These are phyloP conservation scores for Netelia inedita DNA, from an alignment of 2,888 invertebrate species.

Conservation along the genomic window DNA sequence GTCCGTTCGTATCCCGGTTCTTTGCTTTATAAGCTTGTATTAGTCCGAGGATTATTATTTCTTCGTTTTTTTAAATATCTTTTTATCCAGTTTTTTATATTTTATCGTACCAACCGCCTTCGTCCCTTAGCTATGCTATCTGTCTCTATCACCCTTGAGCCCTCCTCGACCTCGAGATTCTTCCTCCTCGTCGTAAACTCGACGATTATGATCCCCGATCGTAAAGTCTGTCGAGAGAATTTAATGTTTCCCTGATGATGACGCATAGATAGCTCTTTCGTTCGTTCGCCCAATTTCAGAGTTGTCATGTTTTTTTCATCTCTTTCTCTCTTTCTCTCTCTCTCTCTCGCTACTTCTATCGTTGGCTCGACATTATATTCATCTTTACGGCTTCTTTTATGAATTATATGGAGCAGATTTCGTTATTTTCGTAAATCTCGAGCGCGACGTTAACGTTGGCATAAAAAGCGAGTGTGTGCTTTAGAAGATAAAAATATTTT, in stretches of 20 bases:
- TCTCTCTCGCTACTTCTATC: neutral
- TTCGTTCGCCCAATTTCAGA: neutral
- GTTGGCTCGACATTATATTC: constrained; percentile 19
- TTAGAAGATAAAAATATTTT: neutral
- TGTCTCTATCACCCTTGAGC: neutral
- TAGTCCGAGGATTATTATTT: constrained; percentile 53
- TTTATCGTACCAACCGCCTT: neutral
- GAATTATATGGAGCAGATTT: neutral
- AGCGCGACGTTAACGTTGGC: too few relatives aligned
- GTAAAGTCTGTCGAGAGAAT: constrained; percentile 60
- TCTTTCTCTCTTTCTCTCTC: too few relatives aligned
- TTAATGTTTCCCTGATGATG: constrained; percentile 55
- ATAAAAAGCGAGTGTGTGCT: too few relatives aligned
- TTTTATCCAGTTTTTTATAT: neutral
- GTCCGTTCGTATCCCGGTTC: constrained; percentile 41
- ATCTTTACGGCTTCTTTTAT: constrained; percentile 1
- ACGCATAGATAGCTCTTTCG: constrained; percentile 39
- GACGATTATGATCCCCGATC: constrained; percentile 55
- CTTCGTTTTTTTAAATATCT: constrained; percentile 30
- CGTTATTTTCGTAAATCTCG: too few relatives aligned
- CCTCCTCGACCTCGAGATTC: constrained; percentile 20
- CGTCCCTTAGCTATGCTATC: neutral
- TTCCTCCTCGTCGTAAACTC: constrained; percentile 46
- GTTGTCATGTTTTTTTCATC: constrained; percentile 4
- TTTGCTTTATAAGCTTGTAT: constrained; percentile 50